Evolutionary conservation across 2,113 vertebrate species (phyloP), one percentile per base, ranked within the genome.

Genomic region (Ictidomys tridecemlineatus): DNA sequence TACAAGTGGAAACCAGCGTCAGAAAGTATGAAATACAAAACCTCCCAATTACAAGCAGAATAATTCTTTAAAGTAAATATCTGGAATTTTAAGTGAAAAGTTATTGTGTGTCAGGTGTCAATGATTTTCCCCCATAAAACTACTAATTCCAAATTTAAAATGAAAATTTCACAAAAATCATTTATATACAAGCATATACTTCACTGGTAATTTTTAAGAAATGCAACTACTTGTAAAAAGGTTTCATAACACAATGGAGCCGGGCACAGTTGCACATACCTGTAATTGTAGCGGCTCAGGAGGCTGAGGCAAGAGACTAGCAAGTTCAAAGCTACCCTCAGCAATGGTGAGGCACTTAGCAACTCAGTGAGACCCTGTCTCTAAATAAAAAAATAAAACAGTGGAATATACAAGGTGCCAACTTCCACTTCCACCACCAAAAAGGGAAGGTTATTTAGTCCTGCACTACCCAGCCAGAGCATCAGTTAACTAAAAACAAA

Each of bases 171-270:
- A 93, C 39, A 80, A 93, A 89, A 86, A 65, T 65, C 42, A 85
- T 28, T 80, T 90, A 53, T 77, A 96, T n/a, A 74, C 3, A 78
- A 80, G 17, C 39, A 88, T 82, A 85, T 84, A 79, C 56, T 85
- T 93, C 67, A 65, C 0, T 91, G 34, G 30, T 42, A 92, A 93
- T 83, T 94, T 93, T 97, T 63, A 80, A 97, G 69, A 96, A 86
- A 87, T 76, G 16, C 4, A 89, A n/a, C 63, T 77, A 80, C 45
- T 94, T 20, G n/a, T 28, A 85, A 94, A 88, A 95, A 90, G 32
- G 51, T 30, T 45, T 88, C 39, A 88, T 12, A 51, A 79, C 11
- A 86, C 39, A 86, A 4, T 53, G 51, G 51, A 53, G 51, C 51
- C 4, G 3, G 51, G 51, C 51, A 14, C 14, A 53, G 51, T 17